phyloP scores from a whole-genome alignment of 2,113 vertebrate genomes.

The Chaetodon auriga region DNA sequence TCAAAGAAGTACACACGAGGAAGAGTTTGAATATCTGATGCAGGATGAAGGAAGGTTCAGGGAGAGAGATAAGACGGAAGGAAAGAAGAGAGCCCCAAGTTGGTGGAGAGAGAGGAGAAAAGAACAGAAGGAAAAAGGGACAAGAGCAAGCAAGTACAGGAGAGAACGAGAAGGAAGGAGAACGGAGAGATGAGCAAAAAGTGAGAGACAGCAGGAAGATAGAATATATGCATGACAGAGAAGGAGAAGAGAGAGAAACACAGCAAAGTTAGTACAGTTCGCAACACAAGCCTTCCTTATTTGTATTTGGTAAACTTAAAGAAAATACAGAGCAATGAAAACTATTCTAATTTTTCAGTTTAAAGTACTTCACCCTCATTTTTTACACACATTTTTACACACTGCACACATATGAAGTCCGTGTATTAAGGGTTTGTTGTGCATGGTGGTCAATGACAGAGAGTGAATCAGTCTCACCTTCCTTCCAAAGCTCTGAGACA shows the following conservation, averaged over 20 bases:
- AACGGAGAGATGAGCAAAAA: constrained; percentile 20
- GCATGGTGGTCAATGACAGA: background rate
- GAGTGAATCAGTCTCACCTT: constrained; percentile 83
- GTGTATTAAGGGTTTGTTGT: background rate
- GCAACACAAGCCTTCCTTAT: background rate
- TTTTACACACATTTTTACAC: background rate
- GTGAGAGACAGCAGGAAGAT: constrained; percentile 4
- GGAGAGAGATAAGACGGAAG: constrained; percentile 23
- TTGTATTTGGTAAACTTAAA: background rate
- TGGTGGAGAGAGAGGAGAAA: constrained; percentile 26
- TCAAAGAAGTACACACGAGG: constrained; percentile 91
- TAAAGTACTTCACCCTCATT: background rate
- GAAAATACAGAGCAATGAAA: background rate
- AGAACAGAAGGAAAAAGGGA: constrained; percentile 15
- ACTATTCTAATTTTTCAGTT: background rate
- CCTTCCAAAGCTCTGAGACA: constrained; percentile 93
- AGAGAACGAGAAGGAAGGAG: constrained; percentile 30
- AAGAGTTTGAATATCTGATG: constrained; percentile 89
- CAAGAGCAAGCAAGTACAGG: constrained; percentile 37
- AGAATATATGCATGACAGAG: constrained; percentile 34
- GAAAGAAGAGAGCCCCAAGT: constrained; percentile 22
- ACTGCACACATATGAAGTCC: background rate
- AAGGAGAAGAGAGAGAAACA: constrained; percentile 54
- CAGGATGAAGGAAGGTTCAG: constrained; percentile 42
- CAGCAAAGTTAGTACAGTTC: constrained; percentile 55